Evolutionary conservation across 2,888 invertebrate genomes (phyloP), one percentile per base, ranked within the genome.

Genomic region (Aporophyla lueneburgensis): DNA sequence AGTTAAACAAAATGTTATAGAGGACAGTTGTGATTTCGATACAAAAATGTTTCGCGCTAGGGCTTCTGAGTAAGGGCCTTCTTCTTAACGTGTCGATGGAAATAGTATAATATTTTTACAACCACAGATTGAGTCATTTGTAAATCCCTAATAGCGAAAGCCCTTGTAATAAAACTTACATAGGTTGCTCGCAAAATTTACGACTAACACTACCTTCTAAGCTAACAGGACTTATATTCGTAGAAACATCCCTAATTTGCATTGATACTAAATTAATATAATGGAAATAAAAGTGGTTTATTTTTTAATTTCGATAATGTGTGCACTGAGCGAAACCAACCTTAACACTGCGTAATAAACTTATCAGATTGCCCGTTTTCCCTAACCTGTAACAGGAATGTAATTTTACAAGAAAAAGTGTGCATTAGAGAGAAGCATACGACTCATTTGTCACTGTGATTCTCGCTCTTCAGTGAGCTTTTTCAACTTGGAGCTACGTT

Each of bases 171-270:
- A n/a, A n/a, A n/a, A n/a, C n/a, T n/a, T n/a, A n/a, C n/a, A n/a
- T n/a, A n/a, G n/a, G n/a, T n/a, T n/a, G n/a, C n/a, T n/a, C n/a
- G n/a, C n/a, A n/a, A n/a, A n/a, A n/a, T n/a, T n/a, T n/a, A n/a
- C n/a, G 7, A 21, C 21, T 53, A 59, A 53, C 21, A 49, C 67
- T 56, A 40, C 40, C 43, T 69, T 66, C 12, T 74, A 14, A n/a
- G 6, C 19, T 21, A 7, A 7, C 19, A 51, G 19, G 40, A n/a
- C 40, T 63, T 56, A 40, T 19, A 19, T 40, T 49, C 49, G 62
- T 63, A 27, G 53, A 63, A 33, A 76, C 75, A 80, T 67, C 76
- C 71, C 76, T 61, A 68, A 6, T 74, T 59, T 74, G 40, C 43
- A 9, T 53, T 53, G 24, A 21, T 53, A 12, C 12, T 14, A 40